These are phyloP conservation scores for Dione vanillae DNA, from an alignment of 2,888 invertebrate species.

Conservation along the genomic window DNA sequence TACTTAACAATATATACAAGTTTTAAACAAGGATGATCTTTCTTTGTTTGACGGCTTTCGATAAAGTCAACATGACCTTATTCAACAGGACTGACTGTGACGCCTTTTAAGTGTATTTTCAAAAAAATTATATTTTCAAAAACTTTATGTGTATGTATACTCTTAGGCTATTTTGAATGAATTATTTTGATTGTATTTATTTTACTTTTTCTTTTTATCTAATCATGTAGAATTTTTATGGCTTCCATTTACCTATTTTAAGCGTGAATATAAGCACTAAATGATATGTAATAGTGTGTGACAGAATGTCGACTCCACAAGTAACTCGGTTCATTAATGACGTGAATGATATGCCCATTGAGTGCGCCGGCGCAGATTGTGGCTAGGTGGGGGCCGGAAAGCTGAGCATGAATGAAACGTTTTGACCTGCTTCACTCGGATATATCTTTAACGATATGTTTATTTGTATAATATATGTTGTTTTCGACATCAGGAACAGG, in stretches of 20 bases:
- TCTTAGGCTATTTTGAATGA: no score
- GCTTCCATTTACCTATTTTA: background rate
- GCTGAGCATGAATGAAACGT: slow-evolving; percentile 54
- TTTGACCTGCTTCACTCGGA: slow-evolving; percentile 42
- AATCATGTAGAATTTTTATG: background rate
- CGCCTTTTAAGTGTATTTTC: slow-evolving; percentile 66
- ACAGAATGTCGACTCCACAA: slow-evolving; percentile 49
- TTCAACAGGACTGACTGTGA: slow-evolving; percentile 74
- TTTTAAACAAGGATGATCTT: slow-evolving; percentile 65
- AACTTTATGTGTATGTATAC: no score
- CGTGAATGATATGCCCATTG: slow-evolving; percentile 56
- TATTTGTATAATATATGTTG: slow-evolving; percentile 30
- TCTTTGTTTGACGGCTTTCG: slow-evolving; percentile 76
- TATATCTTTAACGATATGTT: slow-evolving; percentile 37
- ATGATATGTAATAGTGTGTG: slow-evolving; percentile 45
- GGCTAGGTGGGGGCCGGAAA: slow-evolving; percentile 48
- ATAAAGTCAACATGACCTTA: slow-evolving; percentile 77
- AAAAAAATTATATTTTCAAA: no score
- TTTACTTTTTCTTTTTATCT: no score
- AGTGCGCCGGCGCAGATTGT: slow-evolving; percentile 46
- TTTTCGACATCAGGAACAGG: slow-evolving; percentile 25
- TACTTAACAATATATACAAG: slow-evolving; percentile 73
- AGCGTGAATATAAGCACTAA: slow-evolving; percentile 27
- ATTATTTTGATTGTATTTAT: no score
- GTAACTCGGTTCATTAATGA: slow-evolving; percentile 54